Evolutionary conservation across 30 jellyfish, hydroid and myxozoan species (phyloP).

Genomic region (Hydractinia symbiolongicarpus): DNA sequence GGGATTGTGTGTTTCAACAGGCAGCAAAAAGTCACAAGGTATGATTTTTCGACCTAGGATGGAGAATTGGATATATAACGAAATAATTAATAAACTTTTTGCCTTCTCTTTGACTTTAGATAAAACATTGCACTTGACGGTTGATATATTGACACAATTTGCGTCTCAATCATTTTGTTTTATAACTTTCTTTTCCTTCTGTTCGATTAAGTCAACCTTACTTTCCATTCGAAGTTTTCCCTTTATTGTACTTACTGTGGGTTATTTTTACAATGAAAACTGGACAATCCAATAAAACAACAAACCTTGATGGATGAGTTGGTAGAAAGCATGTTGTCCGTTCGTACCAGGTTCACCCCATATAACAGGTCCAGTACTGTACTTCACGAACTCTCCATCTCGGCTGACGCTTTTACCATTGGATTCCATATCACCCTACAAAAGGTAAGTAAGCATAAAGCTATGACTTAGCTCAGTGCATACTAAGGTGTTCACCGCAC

Average conservation of each 20-base stretch:
- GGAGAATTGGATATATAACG: neutral
- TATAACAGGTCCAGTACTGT: slow-evolving; percentile 93
- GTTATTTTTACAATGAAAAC: no score
- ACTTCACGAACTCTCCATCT: slow-evolving; percentile 62
- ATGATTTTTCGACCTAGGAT: slow-evolving; percentile 61
- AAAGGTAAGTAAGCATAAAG: neutral
- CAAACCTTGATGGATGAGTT: slow-evolving; percentile 94
- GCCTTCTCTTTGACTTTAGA: no score
- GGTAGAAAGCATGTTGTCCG: slow-evolving; percentile 99
- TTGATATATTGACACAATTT: no score
- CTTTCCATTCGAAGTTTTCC: no score
- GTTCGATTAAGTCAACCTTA: no score
- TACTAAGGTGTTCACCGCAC: neutral
- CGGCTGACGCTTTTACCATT: slow-evolving; percentile 91
- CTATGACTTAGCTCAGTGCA: neutral
- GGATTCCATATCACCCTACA: slow-evolving; percentile 98
- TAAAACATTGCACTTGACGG: no score
- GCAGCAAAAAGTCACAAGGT: slow-evolving; percentile 91
- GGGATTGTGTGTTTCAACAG: slow-evolving; percentile 85
- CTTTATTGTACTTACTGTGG: no score
- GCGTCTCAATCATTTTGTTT: no score
- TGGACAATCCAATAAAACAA: neutral
- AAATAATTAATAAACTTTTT: no score
- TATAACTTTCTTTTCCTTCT: no score
- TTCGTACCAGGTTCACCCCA: slow-evolving; percentile 99